These are phyloP conservation scores for Antechinus stuartii DNA, from an alignment of 2,113 vertebrate species.

Conservation along the genomic window DNA sequence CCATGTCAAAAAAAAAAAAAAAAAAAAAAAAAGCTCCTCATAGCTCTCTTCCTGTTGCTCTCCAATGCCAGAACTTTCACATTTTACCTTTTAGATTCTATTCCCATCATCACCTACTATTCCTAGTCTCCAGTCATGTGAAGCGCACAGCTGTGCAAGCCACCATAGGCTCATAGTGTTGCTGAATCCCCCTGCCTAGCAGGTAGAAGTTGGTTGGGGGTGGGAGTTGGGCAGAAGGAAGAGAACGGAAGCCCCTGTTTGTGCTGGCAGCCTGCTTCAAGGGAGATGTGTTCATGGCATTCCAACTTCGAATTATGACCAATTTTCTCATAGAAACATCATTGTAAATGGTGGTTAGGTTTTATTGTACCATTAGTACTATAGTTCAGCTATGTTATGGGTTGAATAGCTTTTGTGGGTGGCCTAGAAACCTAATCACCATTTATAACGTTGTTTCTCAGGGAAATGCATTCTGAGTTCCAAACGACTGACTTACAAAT, in stretches of 20 bases:
- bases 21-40: neutral
- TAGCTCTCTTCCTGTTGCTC: neutral
- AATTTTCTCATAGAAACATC: slow-evolving; percentile 1
- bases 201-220: neutral
- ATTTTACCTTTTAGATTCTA: neutral
- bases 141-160: neutral
- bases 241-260: neutral
- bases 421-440: slow-evolving; percentile 2
- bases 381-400: neutral
- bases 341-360: neutral
- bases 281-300: neutral
- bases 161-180: neutral
- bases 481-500: neutral
- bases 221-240: neutral
- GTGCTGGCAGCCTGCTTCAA: neutral
- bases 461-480: neutral
- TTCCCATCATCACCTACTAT: neutral
- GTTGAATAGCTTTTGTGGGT: neutral
- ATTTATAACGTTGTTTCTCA: slow-evolving; percentile 1
- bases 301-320: neutral
- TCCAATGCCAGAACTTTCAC: neutral
- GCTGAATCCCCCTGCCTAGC: neutral
- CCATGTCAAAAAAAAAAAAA: neutral
- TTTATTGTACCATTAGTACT: neutral
- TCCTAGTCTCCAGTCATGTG: neutral